phyloP scores from a whole-genome alignment of 2,888 invertebrate species.

The Ornithoptera alexandrae region DNA sequence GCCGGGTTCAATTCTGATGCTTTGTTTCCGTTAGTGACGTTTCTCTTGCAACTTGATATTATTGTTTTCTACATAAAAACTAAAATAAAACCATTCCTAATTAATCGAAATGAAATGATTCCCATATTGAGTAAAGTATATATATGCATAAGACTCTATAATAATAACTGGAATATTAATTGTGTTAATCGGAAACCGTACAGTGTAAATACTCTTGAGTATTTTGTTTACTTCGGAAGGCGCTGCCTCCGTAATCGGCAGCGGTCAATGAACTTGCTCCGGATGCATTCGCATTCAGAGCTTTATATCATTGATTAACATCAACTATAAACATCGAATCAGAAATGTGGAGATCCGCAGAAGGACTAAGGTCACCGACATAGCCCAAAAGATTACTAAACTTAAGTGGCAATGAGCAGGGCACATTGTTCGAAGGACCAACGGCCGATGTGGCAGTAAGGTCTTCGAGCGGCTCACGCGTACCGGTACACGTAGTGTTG shows the following conservation, averaged over 20 bases:
- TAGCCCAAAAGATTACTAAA: no score
- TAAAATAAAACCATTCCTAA: background rate
- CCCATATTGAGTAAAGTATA: background rate
- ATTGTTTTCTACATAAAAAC: background rate
- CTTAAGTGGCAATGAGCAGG: no score
- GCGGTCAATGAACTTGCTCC: background rate
- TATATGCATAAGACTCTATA: background rate
- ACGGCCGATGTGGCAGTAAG: no score
- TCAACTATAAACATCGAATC: no score
- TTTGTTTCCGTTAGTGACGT: background rate
- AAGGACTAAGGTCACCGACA: no score
- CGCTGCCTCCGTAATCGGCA: background rate
- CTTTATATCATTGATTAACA: background rate
- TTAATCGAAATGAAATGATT: background rate
- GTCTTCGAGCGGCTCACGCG: no score
- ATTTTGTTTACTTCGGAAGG: constrained; percentile 1
- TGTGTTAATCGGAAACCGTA: background rate
- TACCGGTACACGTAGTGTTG: no score
- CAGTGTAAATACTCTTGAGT: background rate
- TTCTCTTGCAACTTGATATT: background rate
- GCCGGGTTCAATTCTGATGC: background rate
- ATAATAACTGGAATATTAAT: background rate
- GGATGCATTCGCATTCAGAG: background rate
- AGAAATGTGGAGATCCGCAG: no score
- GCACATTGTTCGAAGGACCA: no score